Evolutionary conservation across 1,140 invertebrate genomes (phyloP).

Genomic region (Portunus trituberculatus): DNA sequence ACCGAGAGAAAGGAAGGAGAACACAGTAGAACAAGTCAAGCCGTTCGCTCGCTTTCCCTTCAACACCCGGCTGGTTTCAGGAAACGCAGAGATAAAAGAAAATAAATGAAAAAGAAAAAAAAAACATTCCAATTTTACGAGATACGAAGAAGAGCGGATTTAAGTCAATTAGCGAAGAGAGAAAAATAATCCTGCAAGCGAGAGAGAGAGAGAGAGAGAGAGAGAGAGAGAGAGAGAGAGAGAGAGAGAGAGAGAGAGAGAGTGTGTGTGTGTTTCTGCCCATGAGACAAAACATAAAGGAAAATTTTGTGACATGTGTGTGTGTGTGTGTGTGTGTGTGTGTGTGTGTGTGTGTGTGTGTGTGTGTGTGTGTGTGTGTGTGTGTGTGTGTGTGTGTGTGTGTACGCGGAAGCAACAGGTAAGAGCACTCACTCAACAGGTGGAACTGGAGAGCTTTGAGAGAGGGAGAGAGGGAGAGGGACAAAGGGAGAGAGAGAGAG

Average conservation of each 20-base stretch:
- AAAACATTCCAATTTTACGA: too few relatives aligned
- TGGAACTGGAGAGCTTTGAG: neutral
- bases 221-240: slow-evolving; percentile 27
- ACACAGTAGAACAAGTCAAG: too few relatives aligned
- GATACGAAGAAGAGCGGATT: too few relatives aligned
- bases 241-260: slow-evolving; percentile 51
- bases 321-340: too few relatives aligned
- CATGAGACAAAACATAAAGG: too few relatives aligned
- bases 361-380: too few relatives aligned
- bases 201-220: slow-evolving; percentile 31
- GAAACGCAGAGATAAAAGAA: neutral
- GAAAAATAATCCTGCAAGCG: neutral
- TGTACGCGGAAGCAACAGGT: too few relatives aligned
- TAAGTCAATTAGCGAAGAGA: neutral
- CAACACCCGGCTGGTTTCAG: too few relatives aligned
- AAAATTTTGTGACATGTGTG: too few relatives aligned
- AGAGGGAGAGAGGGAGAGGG: slow-evolving; percentile 5
- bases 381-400: too few relatives aligned
- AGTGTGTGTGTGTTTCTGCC: neutral
- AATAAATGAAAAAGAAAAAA: neutral
- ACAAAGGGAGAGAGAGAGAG: neutral
- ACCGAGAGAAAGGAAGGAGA: neutral
- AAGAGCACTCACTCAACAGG: neutral
- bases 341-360: too few relatives aligned
- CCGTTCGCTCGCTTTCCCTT: too few relatives aligned